Base-by-base conservation (phyloP, 2,888 invertebrate species). In the Ditula angustiorana region DNA sequence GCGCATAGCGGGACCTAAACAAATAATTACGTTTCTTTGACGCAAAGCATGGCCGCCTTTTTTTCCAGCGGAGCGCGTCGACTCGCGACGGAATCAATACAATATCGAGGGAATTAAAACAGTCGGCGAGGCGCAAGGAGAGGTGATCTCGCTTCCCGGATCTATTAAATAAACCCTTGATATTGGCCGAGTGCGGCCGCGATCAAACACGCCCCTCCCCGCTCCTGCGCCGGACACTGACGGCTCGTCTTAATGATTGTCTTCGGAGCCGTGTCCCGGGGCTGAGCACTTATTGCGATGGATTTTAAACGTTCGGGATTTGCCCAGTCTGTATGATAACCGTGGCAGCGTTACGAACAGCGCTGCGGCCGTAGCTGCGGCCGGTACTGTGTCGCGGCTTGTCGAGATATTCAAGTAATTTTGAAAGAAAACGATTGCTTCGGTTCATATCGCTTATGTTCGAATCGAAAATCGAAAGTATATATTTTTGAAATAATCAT, bases 11-110 rank as follows among this genome's bases (percentile, higher is more conserved):
- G 3, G 13, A 13, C 52, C 33, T 33, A 23, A n/a, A 35, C 52
- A 53, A 53, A 53, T 35, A 53, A 53, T 33, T 16, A 23, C 7
- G 23, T 13, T n/a, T 23, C 52, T 23, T 5, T 35, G 33, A 13
- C 8, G 33, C 23, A 11, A 19, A n/a, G 21, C 30, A 8, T 5
- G 52, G n/a, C 2, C 30, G 50, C 19, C 0, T 33, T 33, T 11
- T 2, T 11, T 23, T 23, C 33, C 33, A n/a, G 33, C 23, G 21
- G 8, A 16, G 21, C 33, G 52, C 52, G 19, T 8, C 19, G 28
- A 1, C 24, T 13, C 49, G 46, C 41, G 41, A 19, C 41, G 3
- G 41, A 41, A 41, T 41, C 41, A 41, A 41, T 41, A 41, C 41
- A 19, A 41, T 41, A 41, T 41, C 10, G 19, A 37, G 13, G 41